Conservation (phyloP, 1,140 invertebrate genomes). For the Micrasema longulum region DNA sequence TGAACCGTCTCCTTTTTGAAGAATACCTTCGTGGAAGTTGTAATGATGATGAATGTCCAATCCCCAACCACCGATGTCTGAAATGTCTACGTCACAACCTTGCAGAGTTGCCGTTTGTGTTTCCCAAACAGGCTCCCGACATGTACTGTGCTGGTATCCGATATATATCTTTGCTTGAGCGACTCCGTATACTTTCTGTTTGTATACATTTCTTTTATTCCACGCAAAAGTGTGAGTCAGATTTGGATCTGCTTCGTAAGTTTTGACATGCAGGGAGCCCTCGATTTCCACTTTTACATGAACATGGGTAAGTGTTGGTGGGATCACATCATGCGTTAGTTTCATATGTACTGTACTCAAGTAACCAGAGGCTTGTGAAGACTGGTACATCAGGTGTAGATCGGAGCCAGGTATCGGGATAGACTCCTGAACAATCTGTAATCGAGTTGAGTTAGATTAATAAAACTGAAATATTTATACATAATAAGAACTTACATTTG, state of each 20-base stretch:
- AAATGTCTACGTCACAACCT: conserved; percentile 97
- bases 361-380: conserved; percentile 91
- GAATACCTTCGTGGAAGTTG: conserved; percentile 96
- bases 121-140: conserved; percentile 91
- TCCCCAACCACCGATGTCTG: conserved; percentile 97
- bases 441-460: conserved; percentile 26
- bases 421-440: conserved; percentile 94
- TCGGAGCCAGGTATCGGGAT: conserved; percentile 92
- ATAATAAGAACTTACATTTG: no score
- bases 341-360: conserved; percentile 92
- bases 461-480: conserved; percentile 11
- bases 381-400: conserved; percentile 92
- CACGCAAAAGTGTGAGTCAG: conserved; percentile 95
- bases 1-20: conserved; percentile 96
- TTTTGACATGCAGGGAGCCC: conserved; percentile 90
- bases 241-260: conserved; percentile 95
- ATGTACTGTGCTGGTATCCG: conserved; percentile 94
- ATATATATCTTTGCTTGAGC: conserved; percentile 89
- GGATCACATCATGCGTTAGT: conserved; percentile 84
- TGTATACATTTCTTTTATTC: conserved; percentile 97
- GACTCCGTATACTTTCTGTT: conserved; percentile 93
- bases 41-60: conserved; percentile 98
- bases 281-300: conserved; percentile 92
- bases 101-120: conserved; percentile 92
- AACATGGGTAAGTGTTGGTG: conserved; percentile 84